Base-by-base conservation (phyloP, 2,113 vertebrate genomes). In the Centrocercus urophasianus region DNA sequence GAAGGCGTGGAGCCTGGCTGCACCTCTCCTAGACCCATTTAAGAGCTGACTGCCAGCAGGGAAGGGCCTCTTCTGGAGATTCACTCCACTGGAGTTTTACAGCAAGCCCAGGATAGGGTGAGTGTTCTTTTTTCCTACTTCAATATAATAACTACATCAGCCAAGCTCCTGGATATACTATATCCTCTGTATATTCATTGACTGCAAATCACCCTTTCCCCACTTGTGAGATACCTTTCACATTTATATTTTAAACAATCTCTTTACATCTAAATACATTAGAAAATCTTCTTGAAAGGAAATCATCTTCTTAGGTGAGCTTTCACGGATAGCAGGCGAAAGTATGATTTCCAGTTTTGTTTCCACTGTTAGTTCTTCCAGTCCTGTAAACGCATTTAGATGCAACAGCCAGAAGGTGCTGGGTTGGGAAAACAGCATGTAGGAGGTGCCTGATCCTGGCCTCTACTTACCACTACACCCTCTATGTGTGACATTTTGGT, bases 301-400 rank as follows among this genome's bases (percentile, higher is more conserved):
- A 83, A 72, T 1, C 1, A 3, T 91, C 34, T 13, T 47, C 38
- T 32, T 9, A 5, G 32, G 12, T 45, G 42, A 43, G 15, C 30
- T 27, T 73, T 57, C 10, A 10, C 27, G 38, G 74, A 27, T 24
- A 66, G n/a, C 2, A 1, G 8, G 15, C 61, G 82, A 60, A 81
- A 56, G 13, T 42, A 28, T 1, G 0, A 15, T 38, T 89, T 67
- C 47, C 25, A 61, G 32, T 38, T 74, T 0, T 0, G 13, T 50
- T 93, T 75, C 42, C 32, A 36, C 52, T 38, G 36, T 20, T n/a
- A 65, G 28, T 60, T 79, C 38, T 30, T 24, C 43, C 4, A 5
- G 19, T 47, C 43, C 50, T 78, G 24, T 70, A 63, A 88, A 50
- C 3, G 30, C 18, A 27, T 36, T 42, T 27, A 57, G 40, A 28